These are phyloP conservation scores for Crenichthys baileyi DNA, from an alignment of 2,797 vertebrate genomes.

Conservation along the genomic window DNA sequence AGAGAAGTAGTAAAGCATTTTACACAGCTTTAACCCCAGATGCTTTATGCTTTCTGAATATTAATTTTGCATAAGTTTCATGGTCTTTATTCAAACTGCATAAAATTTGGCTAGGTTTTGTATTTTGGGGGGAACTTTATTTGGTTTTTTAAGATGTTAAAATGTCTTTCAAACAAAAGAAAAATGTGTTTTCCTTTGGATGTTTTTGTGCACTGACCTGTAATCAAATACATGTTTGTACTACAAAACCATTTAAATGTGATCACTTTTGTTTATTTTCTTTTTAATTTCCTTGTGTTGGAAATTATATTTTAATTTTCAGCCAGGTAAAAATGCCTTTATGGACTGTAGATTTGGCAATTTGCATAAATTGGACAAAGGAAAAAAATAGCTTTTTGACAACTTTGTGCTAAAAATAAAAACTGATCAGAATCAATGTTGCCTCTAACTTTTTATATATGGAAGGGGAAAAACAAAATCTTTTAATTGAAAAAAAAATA, in stretches of 20 bases:
- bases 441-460: not conserved
- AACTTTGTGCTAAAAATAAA: not conserved
- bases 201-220: too few species aligned
- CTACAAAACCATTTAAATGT: not conserved
- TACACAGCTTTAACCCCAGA: not conserved
- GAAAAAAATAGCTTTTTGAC: too few species aligned
- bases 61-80: not conserved
- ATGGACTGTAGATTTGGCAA: not conserved
- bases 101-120: not conserved
- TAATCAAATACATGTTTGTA: not conserved
- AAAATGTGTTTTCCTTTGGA: too few species aligned
- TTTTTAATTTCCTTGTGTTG: not conserved
- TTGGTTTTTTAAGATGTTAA: too few species aligned
- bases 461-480: not conserved
- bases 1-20: not conserved
- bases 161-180: too few species aligned
- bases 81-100: too few species aligned
- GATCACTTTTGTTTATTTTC: not conserved
- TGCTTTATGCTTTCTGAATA: not conserved
- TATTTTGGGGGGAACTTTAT: not conserved
- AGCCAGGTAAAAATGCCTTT: not conserved
- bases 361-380: not conserved
- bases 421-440: not conserved
- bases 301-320: not conserved
- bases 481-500: not conserved